Percentiles rank a stretch among this genome's conserved stretches.
phyloP scores from a whole-genome alignment of 2,113 vertebrate species.

The Crypturellus undulatus region DNA sequence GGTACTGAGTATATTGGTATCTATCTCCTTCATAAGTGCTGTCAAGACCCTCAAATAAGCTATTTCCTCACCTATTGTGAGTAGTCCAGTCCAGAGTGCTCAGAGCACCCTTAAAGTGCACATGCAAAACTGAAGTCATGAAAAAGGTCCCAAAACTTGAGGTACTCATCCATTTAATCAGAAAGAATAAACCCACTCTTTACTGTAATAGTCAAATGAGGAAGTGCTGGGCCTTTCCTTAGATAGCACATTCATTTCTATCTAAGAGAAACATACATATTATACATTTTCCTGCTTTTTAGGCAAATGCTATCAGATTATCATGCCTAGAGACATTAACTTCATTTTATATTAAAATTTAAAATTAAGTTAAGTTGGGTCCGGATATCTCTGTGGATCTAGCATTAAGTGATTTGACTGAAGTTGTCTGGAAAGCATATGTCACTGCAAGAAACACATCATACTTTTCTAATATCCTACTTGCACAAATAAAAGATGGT shows the following conservation, averaged over 20 bases:
- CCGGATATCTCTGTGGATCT: conserved; percentile 48
- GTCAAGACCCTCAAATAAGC: background rate
- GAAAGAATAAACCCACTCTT: background rate
- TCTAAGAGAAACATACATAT: conserved; percentile 34
- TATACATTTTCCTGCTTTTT: conserved; percentile 32
- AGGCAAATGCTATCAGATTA: conserved; percentile 47
- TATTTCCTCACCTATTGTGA: background rate
- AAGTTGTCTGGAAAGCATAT: conserved; percentile 45
- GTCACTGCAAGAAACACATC: conserved; percentile 37
- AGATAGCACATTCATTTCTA: background rate
- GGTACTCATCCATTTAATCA: background rate
- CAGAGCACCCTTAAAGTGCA: conserved; percentile 10
- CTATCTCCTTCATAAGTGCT: background rate
- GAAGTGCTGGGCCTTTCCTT: background rate
- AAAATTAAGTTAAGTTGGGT: conserved; percentile 49
- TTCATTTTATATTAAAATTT: conserved; percentile 65
- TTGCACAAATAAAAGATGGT: conserved; percentile 18
- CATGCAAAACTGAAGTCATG: background rate
- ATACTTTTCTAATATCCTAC: conserved; percentile 38
- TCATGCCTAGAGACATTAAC: conserved; percentile 30
- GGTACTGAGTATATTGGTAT: background rate
- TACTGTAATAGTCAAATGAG: conserved; percentile 21
- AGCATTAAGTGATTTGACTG: conserved; percentile 51
- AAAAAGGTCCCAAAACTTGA: background rate
- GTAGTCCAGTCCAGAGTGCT: background rate